Evolutionary conservation across 2,113 vertebrate species (phyloP), one percentile per base, ranked within the genome.

Genomic region (Petrocephalus microphthalmus): DNA sequence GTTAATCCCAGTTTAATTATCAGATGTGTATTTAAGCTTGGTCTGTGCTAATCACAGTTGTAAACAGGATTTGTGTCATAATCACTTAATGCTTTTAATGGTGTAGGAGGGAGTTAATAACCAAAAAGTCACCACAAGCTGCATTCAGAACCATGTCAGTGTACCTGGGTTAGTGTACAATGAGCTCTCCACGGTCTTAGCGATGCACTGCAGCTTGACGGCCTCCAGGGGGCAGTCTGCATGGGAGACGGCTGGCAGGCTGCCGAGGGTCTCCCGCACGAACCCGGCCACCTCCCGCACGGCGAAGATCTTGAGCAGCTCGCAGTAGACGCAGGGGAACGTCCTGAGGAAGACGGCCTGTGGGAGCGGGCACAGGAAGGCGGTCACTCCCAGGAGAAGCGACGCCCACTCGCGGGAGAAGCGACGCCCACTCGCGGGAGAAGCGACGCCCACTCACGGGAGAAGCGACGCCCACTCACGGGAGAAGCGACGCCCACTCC

Each of bases 321-420:
- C 98, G 0, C 96, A 93, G 64, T 99, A 99, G 51, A 99, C 94
- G 0, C 96, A 96, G 0, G 98, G 98, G 89, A 99, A 99, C 0
- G 97, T 98, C 92, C 95, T 96, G 91, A 99, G 96, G 94, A 99
- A 99, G 90, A 99, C 97, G 19, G 97, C 97, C 98, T 99, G 88
- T 13, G 90, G 64, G 51, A 89, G 71, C 64, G 91, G 87, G 20
- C 5, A 1, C 45, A 22, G 45, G 7, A 47, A 11, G 81, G 10
- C 0, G 25, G 42, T 49, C 10, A 83, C 81, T 49, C 8, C 78
- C 78, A 47, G 42, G 13, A 42, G 71, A 78, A 19, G 33, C 29
- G 13, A 19, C 29, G 17, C 11, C 33, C 71, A 78, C 11, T 37
- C 11, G 5, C 33, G 19, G 0, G 29, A 13, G 71, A 42, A 2